phyloP scores from a whole-genome alignment of 2,113 vertebrate species.

The Eulacestoma nigropectus region DNA sequence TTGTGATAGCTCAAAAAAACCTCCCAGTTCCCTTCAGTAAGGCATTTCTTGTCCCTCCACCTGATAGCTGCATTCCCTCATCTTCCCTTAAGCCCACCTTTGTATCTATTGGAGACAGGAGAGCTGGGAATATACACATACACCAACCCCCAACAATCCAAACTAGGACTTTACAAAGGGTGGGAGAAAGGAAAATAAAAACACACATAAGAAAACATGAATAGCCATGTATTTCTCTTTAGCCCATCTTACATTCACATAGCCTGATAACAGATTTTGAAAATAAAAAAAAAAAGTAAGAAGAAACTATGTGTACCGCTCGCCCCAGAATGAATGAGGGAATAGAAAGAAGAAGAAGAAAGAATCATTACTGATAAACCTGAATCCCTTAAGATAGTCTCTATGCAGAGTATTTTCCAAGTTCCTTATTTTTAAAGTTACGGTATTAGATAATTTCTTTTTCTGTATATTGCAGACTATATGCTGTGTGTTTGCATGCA shows the following conservation, averaged over 20 bases:
- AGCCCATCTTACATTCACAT: neutral
- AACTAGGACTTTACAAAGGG: neutral
- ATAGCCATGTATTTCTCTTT: neutral
- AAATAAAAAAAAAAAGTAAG: neutral
- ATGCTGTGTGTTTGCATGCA: neutral
- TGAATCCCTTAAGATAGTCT: neutral
- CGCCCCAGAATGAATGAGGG: neutral
- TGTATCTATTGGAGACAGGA: fast-evolving
- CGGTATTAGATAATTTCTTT: neutral
- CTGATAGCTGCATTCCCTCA: neutral
- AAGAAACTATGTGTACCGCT: neutral
- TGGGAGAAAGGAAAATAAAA: neutral
- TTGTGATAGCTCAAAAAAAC: neutral
- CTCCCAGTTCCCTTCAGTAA: neutral
- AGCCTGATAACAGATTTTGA: neutral
- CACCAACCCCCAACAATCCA: neutral
- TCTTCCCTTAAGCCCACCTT: neutral
- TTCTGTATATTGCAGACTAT: neutral
- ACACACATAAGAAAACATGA: neutral
- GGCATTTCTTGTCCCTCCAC: neutral
- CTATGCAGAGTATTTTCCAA: neutral
- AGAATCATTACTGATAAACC: neutral
- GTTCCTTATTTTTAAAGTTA: neutral
- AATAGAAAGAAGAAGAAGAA: neutral
- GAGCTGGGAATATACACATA: neutral